phyloP scores from a whole-genome alignment of 1,140 invertebrate genomes.

The Hyposmocoma kahamanoa region DNA sequence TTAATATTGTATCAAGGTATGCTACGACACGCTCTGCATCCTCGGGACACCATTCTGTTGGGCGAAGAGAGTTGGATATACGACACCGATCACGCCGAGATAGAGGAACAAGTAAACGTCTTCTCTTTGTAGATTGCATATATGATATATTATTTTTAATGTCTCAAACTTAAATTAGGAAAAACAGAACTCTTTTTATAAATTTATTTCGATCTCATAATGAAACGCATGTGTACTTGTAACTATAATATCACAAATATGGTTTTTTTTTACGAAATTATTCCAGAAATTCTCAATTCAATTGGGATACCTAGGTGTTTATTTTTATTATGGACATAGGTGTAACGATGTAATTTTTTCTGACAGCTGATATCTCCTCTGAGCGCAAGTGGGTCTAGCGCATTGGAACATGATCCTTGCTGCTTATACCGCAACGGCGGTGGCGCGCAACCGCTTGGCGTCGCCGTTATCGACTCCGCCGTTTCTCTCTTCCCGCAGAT shows the following conservation, averaged over 20 bases:
- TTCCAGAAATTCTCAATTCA: too few relatives aligned
- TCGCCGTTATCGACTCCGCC: conserved; percentile 96
- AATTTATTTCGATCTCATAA: too few relatives aligned
- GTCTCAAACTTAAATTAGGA: too few relatives aligned
- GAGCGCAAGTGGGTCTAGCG: conserved; percentile 92
- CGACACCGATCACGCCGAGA: conserved; percentile 96
- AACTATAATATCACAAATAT: too few relatives aligned
- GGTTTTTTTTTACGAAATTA: too few relatives aligned
- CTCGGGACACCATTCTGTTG: conserved; percentile 90
- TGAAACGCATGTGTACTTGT: too few relatives aligned
- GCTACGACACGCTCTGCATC: conserved; percentile 90
- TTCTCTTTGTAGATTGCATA: too few relatives aligned
- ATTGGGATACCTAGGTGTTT: too few relatives aligned
- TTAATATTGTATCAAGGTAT: conserved; percentile 69
- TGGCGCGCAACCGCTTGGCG: conserved; percentile 94
- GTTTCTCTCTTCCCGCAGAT: conserved; percentile 95
- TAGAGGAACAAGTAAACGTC: conserved; percentile 99
- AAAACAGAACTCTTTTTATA: too few relatives aligned
- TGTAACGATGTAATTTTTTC: too few relatives aligned
- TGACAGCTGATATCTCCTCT: conserved; percentile 57
- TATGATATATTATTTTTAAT: too few relatives aligned
- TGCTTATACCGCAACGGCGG: conserved; percentile 85
- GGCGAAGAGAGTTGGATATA: conserved; percentile 86
- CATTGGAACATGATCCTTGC: conserved; percentile 96
- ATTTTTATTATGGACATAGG: too few relatives aligned